A percentile compares a stretch with the other conserved stretches of the same genome.
Conservation (phyloP, 2,797 vertebrate species). For the Hydrolagus colliei region DNA sequence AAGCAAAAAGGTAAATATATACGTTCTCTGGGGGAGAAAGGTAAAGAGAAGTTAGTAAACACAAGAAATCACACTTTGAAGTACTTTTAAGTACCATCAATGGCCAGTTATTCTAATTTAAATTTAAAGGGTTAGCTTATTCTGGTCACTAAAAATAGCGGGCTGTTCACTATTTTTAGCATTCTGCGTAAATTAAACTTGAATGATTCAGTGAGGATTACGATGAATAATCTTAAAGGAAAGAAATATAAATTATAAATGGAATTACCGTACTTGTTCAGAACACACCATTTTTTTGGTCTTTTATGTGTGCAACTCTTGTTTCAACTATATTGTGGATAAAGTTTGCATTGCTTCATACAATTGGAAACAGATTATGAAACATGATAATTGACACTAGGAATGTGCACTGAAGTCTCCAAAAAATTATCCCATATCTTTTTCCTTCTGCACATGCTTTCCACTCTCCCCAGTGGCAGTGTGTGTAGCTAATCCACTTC, state of each 20-base stretch:
- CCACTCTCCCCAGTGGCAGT: too few relatives aligned
- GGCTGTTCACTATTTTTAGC: not conserved
- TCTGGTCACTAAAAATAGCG: too few relatives aligned
- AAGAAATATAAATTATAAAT: not conserved
- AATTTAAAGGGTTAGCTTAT: not conserved
- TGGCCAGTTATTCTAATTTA: not conserved
- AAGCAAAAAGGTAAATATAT: constrained; percentile 89
- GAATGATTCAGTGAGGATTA: not conserved
- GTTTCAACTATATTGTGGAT: too few relatives aligned
- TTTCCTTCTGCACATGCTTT: too few relatives aligned
- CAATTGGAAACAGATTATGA: too few relatives aligned
- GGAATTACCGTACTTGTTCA: not conserved
- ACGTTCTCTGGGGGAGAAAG: constrained; percentile 67
- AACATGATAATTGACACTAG: too few relatives aligned
- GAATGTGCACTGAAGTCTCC: too few relatives aligned
- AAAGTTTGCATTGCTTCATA: too few relatives aligned
- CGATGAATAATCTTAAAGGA: not conserved
- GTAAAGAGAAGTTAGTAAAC: constrained; percentile 37
- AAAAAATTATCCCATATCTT: too few relatives aligned
- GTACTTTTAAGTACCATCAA: constrained; percentile 37
- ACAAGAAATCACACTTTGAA: constrained; percentile 35
- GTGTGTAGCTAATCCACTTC: too few relatives aligned
- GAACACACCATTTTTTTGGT: not conserved
- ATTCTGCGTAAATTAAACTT: not conserved
- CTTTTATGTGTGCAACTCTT: too few relatives aligned